Base-by-base conservation (phyloP, 2,113 vertebrate genomes). In the Brachyhypopomus gauderio region DNA sequence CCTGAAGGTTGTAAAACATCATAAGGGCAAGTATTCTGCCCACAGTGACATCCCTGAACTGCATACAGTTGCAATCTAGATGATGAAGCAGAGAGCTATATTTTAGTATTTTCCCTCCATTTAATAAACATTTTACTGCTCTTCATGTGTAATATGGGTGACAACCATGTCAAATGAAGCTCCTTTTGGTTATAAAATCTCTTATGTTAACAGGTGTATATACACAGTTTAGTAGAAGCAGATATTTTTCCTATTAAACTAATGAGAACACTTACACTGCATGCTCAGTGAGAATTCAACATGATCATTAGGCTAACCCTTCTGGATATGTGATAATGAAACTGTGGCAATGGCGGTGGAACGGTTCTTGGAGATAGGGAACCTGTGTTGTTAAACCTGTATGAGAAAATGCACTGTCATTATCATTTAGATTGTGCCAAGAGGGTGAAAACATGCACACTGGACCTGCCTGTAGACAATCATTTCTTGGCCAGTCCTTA, bases 391-490 rank as follows among this genome's bases (percentile, higher is more conserved):
- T 85, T 78, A 45, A 60, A 83, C 67, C 36, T 19, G 22, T 0
- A 25, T 76, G 80, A 83, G 75, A 86, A 89, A 87, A 89, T 88
- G 85, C 76, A 58, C 81, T 83, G 48, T 59, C 73, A 92, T 91
- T 90, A 90, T 87, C 87, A 90, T 92, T 92, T 92, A 89, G 87
- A 92, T 90, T 90, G 83, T 84, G 87, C 79, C 86, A 83, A 83
- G 70, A 77, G 86, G 83, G 77, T 59, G 78, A 76, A 88, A 83
- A 80, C 81, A 89, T 87, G 76, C 86, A 90, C 87, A 90, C 59
- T 52, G 79, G 82, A 82, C 84, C 79, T 89, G 72, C 75, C 6
- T 72, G 72, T 75, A 86, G 87, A 86, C 69, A 48, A 84, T 77
- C 77, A 79, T 83, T 78, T 64, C 69, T 85, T 16, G 36, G 45